Conservation (phyloP, 2,113 vertebrate genomes). For the Silurus meridionalis region DNA sequence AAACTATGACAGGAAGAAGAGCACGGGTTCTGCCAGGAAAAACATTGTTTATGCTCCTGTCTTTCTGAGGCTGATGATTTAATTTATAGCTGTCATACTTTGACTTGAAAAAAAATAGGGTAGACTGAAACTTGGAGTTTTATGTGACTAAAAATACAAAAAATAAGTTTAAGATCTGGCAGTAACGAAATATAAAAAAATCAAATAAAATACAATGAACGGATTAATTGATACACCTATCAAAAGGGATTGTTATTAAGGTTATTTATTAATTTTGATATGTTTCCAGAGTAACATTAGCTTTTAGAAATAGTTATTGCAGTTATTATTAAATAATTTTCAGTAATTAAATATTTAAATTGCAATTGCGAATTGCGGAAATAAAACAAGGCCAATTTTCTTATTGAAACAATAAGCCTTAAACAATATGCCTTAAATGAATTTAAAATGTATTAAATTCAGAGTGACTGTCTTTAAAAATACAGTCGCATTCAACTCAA, state of each 20-base stretch:
- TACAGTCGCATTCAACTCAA: too few relatives aligned
- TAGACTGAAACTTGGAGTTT: slow-evolving; percentile 45
- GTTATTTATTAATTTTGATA: slow-evolving; percentile 2
- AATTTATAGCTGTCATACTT: slow-evolving; percentile 56
- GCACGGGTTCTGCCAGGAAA: slow-evolving; percentile 16
- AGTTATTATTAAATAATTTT: not conserved
- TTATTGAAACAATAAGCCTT: too few relatives aligned
- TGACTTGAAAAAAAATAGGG: slow-evolving; percentile 40
- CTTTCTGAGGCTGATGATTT: slow-evolving; percentile 51
- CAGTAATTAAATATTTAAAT: not conserved
- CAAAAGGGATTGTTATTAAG: slow-evolving; percentile 37
- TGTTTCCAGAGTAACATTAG: slow-evolving; percentile 10
- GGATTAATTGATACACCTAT: slow-evolving; percentile 47
- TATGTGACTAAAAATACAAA: slow-evolving; percentile 24
- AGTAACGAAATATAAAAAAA: slow-evolving; percentile 20
- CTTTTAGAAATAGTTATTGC: not conserved
- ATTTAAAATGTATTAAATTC: too few relatives aligned
- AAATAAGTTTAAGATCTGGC: slow-evolving; percentile 38
- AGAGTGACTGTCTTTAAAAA: too few relatives aligned
- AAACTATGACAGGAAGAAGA: not conserved
- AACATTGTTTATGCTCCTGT: slow-evolving; percentile 50
- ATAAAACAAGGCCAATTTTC: not conserved
- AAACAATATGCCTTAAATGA: too few relatives aligned
- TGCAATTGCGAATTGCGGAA: not conserved
- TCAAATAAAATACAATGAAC: not conserved